Evolutionary conservation across 2,888 invertebrate species (phyloP).

Genomic region (Ectropis crepuscularia): DNA sequence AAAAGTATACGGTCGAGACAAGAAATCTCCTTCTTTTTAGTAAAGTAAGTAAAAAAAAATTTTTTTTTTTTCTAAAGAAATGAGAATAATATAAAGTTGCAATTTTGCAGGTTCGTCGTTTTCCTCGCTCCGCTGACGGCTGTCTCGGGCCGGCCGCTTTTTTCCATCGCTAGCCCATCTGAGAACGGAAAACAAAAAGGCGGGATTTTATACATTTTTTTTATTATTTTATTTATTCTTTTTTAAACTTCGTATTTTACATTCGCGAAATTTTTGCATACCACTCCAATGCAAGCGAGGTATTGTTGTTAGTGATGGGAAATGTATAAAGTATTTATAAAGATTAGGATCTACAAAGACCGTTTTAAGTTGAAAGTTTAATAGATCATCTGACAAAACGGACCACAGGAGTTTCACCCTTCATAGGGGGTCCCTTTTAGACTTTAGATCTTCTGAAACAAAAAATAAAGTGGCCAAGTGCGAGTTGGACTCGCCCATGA

Average conservation of each 20-base stretch:
- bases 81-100: conserved; percentile 5
- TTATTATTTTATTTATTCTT: conserved; percentile 82
- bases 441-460: too few species aligned
- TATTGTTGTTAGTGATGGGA: conserved; percentile 41
- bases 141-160: conserved; percentile 84
- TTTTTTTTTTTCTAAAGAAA: too few species aligned
- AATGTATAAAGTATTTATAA: not conserved
- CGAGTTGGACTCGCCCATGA: too few species aligned
- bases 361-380: too few species aligned
- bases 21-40: too few species aligned
- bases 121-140: conserved; percentile 56
- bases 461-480: too few species aligned
- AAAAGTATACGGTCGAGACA: too few species aligned
- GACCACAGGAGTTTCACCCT: too few species aligned
- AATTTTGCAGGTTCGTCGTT: conserved; percentile 55
- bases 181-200: conserved; percentile 82
- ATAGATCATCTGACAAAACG: too few species aligned
- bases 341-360: too few species aligned
- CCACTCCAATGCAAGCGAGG: conserved; percentile 43
- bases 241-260: conserved; percentile 75
- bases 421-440: too few species aligned
- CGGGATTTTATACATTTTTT: conserved; percentile 78
- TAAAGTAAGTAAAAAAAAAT: too few species aligned
- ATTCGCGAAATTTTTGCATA: conserved; percentile 78
- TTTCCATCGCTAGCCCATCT: conserved; percentile 82